Conservation (phyloP, 2,797 vertebrate genomes). For the Naso thynnoides region DNA sequence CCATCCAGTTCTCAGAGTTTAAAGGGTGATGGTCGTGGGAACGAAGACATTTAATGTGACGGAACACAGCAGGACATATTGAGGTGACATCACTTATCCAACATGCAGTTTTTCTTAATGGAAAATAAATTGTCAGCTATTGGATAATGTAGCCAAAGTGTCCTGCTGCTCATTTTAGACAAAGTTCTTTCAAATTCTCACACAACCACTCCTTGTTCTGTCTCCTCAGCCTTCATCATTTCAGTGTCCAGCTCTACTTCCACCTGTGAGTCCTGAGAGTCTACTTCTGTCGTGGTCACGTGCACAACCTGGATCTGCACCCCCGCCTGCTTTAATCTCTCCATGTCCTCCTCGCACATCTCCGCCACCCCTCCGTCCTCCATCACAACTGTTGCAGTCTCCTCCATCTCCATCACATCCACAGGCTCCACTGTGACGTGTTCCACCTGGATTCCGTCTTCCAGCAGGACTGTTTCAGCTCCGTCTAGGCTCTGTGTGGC, state of each 20-base stretch:
- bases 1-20: conserved; percentile 34
- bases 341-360: conserved; percentile 84
- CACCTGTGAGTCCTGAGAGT: conserved; percentile 88
- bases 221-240: conserved; percentile 70
- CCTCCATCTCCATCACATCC: conserved; percentile 90
- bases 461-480: conserved; percentile 89
- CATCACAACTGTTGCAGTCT: conserved; percentile 89
- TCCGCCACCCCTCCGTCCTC: conserved; percentile 81
- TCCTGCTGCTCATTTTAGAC: conserved; percentile 15
- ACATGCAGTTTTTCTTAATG: conserved; percentile 49
- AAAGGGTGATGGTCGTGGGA: neutral
- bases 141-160: conserved; percentile 19
- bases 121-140: conserved; percentile 19
- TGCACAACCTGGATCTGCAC: conserved; percentile 92
- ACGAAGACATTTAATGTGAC: conserved; percentile 26
- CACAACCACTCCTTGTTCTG: conserved; percentile 61
- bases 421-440: conserved; percentile 94
- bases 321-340: conserved; percentile 84
- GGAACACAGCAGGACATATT: conserved; percentile 16
- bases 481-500: conserved; percentile 81
- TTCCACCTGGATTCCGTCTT: conserved; percentile 87
- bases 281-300: conserved; percentile 69
- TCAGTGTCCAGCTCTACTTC: conserved; percentile 86
- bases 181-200: conserved; percentile 53
- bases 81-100: conserved; percentile 44